Evolutionary conservation across 2,888 invertebrate genomes (phyloP).

Genomic region (Archaeoteleia sp.): DNA sequence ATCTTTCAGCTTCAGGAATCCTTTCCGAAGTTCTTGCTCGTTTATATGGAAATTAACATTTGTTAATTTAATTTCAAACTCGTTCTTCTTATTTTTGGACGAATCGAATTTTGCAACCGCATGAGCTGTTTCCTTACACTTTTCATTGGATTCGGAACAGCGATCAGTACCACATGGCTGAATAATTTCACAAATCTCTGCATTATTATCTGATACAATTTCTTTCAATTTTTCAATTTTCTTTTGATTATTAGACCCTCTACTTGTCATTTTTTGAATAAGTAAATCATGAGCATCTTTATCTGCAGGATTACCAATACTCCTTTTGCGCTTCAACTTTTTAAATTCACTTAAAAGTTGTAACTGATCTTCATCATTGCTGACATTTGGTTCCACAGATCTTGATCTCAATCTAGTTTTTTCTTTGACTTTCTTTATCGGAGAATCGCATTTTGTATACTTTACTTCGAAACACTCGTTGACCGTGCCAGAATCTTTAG

Average conservation of each 20-base stretch:
- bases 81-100: constrained; percentile 43
- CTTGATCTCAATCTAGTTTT: constrained; percentile 46
- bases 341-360: constrained; percentile 58
- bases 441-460: constrained; percentile 17
- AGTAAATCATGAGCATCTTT: constrained; percentile 40
- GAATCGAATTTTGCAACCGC: constrained; percentile 12
- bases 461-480: constrained; percentile 3
- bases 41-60: constrained; percentile 68
- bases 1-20: constrained; percentile 41
- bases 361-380: constrained; percentile 47
- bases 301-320: constrained; percentile 43
- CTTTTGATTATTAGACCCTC: not conserved
- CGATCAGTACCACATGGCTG: constrained; percentile 3
- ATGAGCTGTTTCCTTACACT: constrained; percentile 8
- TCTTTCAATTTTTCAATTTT: constrained; percentile 3
- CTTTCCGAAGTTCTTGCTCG: constrained; percentile 54
- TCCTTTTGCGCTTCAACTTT: constrained; percentile 56
- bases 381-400: constrained; percentile 49
- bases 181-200: not conserved
- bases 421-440: constrained; percentile 10
- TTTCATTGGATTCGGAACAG: constrained; percentile 5
- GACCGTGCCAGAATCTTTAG: constrained; percentile 12
- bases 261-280: constrained; percentile 4
- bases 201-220: too few relatives aligned
- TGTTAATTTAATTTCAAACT: constrained; percentile 66